Evolutionary conservation across 2,797 vertebrate genomes (phyloP), one percentile per base, ranked within the genome.

Genomic region (Rhabdophis nuchalis): DNA sequence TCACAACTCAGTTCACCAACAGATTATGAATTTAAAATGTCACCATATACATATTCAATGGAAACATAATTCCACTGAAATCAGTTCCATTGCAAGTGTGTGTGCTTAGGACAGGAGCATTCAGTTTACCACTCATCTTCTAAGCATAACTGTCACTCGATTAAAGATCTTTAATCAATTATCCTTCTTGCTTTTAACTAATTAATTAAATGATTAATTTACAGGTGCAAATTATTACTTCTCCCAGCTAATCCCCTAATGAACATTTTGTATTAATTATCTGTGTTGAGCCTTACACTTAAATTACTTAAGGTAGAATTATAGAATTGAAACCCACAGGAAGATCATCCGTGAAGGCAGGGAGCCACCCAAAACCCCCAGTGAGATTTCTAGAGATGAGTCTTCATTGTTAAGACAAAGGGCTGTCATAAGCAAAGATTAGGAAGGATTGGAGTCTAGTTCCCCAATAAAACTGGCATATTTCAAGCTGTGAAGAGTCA

Each of bases 121-220:
- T 61, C 23, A 12, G 88, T 93, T 93, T 77, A n/a, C 68, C 56
- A 94, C 85, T 93, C 87, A 91, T 68, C 89, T 91, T 93, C 50
- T 85, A 93, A 90, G 86, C 56, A 87, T 61, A 64, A 53, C 85
- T 50, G 32, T 90, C 86, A 56, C 56, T 68, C 61, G 57, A 61
- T 91, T 93, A 91, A 93, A 91, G 68, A 91, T 93, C 90, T 93
- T 85, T 93, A 91, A 93, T 93, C 89, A 82, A 93, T 91, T 93
- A 93, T 54, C 57, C 92, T 56, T 91, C 89, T 56, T 91, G 68
- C 56, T 88, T 93, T 91, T 93, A 91, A 91, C 92, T 86, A 91
- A 93, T 93, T 93, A 93, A 93, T 93, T 93, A 93, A 93, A 86
- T 88, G 57, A 93, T 91, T 93, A 88, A 91, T 85, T 93, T 88